Evolutionary conservation across 2,113 vertebrate genomes (phyloP).

Genomic region (Mugil cephalus): DNA sequence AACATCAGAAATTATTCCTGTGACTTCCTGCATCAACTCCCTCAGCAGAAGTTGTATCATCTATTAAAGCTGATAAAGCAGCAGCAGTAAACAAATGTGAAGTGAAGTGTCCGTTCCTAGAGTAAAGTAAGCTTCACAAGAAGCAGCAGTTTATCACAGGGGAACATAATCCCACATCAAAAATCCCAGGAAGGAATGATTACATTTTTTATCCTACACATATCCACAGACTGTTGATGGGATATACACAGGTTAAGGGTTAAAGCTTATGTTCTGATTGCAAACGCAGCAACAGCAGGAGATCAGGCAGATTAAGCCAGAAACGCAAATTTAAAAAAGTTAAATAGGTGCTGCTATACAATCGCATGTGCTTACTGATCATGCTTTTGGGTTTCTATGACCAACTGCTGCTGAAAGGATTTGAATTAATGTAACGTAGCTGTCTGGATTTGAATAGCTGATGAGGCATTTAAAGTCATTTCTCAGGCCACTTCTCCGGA

Average conservation of each 20-base stretch:
- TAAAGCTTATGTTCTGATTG: conserved; percentile 57
- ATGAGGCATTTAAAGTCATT: background rate
- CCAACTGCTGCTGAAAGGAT: conserved; percentile 28
- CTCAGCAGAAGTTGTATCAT: conserved; percentile 60
- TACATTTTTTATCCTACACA: conserved; percentile 62
- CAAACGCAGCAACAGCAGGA: conserved; percentile 36
- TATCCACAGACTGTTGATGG: conserved; percentile 15
- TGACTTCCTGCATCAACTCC: conserved; percentile 45
- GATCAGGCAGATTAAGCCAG: conserved; percentile 43
- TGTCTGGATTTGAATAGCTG: background rate
- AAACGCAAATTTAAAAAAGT: conserved; percentile 56
- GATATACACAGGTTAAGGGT: conserved; percentile 48
- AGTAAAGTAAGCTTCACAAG: conserved; percentile 21
- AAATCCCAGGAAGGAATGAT: conserved; percentile 55
- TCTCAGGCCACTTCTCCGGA: background rate
- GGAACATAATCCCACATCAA: conserved; percentile 62
- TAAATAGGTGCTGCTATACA: conserved; percentile 49
- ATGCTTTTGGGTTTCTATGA: background rate
- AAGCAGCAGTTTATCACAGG: conserved; percentile 39
- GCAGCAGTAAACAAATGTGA: conserved; percentile 39
- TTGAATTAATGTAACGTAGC: no score
- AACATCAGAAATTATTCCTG: conserved; percentile 16
- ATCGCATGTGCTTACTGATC: conserved; percentile 41
- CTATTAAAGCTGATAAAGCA: conserved; percentile 60
- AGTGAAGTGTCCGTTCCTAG: conserved; percentile 32